These are phyloP conservation scores for Ypsolopha scabrella DNA, from an alignment of 2,888 invertebrate genomes.

Conservation along the genomic window DNA sequence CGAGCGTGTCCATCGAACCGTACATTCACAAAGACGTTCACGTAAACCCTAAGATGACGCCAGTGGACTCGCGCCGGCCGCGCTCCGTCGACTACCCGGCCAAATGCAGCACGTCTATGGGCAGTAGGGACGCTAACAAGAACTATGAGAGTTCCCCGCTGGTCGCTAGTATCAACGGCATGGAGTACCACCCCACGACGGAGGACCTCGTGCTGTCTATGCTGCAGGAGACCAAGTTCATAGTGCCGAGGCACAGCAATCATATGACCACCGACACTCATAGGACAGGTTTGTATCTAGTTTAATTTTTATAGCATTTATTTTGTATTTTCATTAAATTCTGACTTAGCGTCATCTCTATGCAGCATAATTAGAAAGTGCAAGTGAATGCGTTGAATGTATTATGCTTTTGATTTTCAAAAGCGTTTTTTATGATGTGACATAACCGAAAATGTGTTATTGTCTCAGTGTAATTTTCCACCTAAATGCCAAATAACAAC, in stretches of 20 bases:
- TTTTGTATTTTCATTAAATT: no score
- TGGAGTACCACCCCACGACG: slow-evolving; percentile 60
- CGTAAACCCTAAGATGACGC: slow-evolving; percentile 67
- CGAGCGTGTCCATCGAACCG: slow-evolving; percentile 36
- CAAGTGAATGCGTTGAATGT: no score
- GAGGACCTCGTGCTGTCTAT: slow-evolving; percentile 59
- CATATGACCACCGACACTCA: slow-evolving; percentile 52
- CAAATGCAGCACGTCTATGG: slow-evolving; percentile 16
- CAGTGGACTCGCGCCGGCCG: slow-evolving; percentile 50
- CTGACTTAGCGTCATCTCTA: no score
- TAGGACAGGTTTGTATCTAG: slow-evolving; percentile 39
- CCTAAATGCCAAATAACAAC: no score
- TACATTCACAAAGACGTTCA: slow-evolving; percentile 67
- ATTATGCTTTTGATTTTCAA: no score
- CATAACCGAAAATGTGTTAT: no score
- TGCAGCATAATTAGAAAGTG: no score
- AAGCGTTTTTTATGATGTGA: no score
- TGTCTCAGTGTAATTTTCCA: no score
- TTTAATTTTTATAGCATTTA: neutral
- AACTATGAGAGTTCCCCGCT: slow-evolving; percentile 55
- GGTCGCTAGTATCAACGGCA: slow-evolving; percentile 58
- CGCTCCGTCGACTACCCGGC: slow-evolving; percentile 50
- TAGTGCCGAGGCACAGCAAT: slow-evolving; percentile 46
- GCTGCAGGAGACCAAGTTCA: slow-evolving; percentile 60
- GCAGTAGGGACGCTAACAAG: slow-evolving; percentile 30